Evolutionary conservation across 2,797 vertebrate species (phyloP).

Genomic region (Psittacula echo): DNA sequence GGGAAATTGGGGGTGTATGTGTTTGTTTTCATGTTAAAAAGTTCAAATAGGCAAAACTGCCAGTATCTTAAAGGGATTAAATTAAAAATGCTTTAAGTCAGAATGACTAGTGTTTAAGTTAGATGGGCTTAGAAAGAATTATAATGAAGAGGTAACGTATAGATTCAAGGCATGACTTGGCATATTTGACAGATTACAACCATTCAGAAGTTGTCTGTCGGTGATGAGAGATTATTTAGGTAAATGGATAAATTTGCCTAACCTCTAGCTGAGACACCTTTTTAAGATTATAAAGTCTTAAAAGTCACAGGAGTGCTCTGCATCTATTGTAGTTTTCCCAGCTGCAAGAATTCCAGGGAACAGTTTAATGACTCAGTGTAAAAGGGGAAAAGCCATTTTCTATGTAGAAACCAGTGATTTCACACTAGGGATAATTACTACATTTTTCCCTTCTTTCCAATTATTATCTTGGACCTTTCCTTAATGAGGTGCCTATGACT

Average conservation of each 20-base stretch:
- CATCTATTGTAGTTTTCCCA: background rate
- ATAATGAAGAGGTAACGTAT: background rate
- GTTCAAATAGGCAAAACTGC: background rate
- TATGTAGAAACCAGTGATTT: background rate
- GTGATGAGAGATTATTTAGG: background rate
- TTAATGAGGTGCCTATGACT: background rate
- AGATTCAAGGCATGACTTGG: background rate
- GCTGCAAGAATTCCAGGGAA: background rate
- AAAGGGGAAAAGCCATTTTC: background rate
- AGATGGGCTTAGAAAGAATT: background rate
- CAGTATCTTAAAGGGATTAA: background rate
- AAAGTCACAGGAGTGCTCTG: background rate
- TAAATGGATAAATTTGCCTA: background rate
- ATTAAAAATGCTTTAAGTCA: background rate
- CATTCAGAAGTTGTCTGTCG: background rate
- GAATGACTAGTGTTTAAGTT: background rate
- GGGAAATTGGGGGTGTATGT: background rate
- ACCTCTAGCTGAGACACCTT: background rate
- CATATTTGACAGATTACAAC: background rate
- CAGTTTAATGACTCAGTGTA: background rate
- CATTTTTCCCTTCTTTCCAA: background rate
- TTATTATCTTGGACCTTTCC: background rate
- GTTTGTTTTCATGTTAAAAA: background rate
- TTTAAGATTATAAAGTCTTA: background rate
- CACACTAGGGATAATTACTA: background rate